Evolutionary conservation across 2,888 invertebrate genomes (phyloP), one percentile per base, ranked within the genome.

Genomic region (Pristionchus maxplancki): DNA sequence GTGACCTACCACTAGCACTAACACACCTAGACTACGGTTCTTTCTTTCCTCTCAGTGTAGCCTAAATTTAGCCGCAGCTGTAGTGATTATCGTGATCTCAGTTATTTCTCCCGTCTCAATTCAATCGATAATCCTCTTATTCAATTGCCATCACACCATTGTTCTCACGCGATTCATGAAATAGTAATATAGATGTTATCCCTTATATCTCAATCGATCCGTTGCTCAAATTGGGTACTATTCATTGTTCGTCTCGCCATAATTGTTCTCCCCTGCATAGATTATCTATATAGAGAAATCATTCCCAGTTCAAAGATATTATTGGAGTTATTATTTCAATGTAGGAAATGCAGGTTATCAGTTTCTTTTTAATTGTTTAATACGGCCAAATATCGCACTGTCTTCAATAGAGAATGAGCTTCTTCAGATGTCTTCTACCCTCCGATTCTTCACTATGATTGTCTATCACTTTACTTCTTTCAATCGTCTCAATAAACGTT

Each of bases 381-480:
- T 78, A 78, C 78, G 78, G 78, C 78, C 78, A 78, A 78, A 78
- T 78, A 48, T 78, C 78, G 78, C 78, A 78, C 78, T 78, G 78
- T 78, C 78, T 78, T 78, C 44, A 17, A 78, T 78, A 78, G 78
- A 78, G 44, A 78, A 78, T 78, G 78, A 78, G 78, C 78, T 78
- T 74, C 40, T 15, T 48, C 78, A 24, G 15, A 78, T 78, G 78
- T 13, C 5, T 8, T 58, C 48, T n/a, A 28, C 78, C 71, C 15
- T 28, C 48, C 78, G 78, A 78, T 78, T 78, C 78, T 78, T 78
- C 44, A 20, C 78, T 40, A 40, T 1, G 78, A 78, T 78, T 44
- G 78, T 78, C 78, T 78, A 78, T 78, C 78, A 78, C 78, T 40
- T 40, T 28, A 8, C n/a, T 78, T 78, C 78, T 78, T 78, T 78